Percentiles rank a stretch among this genome's conserved stretches.
Conservation (phyloP, 1,140 invertebrate genomes). For the Camponotus floridanus region DNA sequence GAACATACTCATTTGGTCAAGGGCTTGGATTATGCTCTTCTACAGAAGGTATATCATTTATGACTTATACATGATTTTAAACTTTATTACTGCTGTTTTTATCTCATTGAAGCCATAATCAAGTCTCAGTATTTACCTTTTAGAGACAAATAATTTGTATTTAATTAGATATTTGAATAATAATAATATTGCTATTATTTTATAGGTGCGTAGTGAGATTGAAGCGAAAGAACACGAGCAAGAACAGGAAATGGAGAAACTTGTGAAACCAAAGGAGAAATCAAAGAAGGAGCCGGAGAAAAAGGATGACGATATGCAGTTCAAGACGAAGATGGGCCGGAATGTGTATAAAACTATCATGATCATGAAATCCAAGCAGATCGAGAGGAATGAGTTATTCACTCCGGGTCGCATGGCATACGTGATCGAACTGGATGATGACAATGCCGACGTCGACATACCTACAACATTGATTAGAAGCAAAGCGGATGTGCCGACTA, state of each 20-base stretch:
- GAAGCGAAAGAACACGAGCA: conserved; percentile 89
- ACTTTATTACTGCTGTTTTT: neutral
- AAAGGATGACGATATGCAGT: conserved; percentile 92
- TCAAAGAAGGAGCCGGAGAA: conserved; percentile 88
- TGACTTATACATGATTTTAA: neutral
- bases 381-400: conserved; percentile 97
- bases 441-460: conserved; percentile 96
- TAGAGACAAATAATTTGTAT: neutral
- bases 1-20: conserved; percentile 99
- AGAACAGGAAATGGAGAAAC: conserved; percentile 93
- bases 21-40: conserved; percentile 99
- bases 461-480: conserved; percentile 98
- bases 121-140: neutral
- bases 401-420: conserved; percentile 99
- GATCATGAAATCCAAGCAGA: conserved; percentile 89
- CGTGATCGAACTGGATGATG: conserved; percentile 97
- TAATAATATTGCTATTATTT: neutral
- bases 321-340: conserved; percentile 92
- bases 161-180: no score
- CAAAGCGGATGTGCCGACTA: conserved; percentile 96
- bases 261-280: conserved; percentile 87
- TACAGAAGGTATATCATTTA: conserved; percentile 93
- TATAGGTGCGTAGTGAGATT: conserved; percentile 86
- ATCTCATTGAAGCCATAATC: neutral
- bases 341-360: conserved; percentile 91